Evolutionary conservation across 2,888 invertebrate species (phyloP).

Genomic region (Epirrita christyi): DNA sequence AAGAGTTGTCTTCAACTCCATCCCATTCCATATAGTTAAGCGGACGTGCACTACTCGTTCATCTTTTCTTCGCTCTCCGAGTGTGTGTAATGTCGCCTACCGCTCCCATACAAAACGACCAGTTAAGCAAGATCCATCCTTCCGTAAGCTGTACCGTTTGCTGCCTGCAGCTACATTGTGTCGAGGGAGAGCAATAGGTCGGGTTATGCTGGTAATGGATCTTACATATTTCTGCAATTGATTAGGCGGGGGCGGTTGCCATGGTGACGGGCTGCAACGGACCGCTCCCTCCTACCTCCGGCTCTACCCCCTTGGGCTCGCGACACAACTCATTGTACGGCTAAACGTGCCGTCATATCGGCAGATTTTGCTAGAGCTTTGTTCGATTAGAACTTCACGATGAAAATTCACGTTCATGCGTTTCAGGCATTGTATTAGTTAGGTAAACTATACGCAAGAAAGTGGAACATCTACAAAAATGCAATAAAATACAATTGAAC

Average conservation of each 20-base stretch:
- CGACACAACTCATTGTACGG: constrained; percentile 58
- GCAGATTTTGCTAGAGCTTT: constrained; percentile 27
- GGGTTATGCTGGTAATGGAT: constrained; percentile 59
- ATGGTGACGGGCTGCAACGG: constrained; percentile 67
- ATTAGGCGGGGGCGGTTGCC: constrained; percentile 83
- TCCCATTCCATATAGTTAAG: constrained; percentile 25
- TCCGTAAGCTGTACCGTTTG: constrained; percentile 43
- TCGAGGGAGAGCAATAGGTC: constrained; percentile 46
- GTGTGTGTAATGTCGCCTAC: constrained; percentile 60
- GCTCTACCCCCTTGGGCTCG: constrained; percentile 33
- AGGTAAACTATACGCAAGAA: too few relatives aligned
- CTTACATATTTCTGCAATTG: constrained; percentile 85
- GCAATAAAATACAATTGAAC: constrained; percentile 42
- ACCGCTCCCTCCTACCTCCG: constrained; percentile 36
- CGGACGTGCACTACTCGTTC: constrained; percentile 57
- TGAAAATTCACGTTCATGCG: background rate
- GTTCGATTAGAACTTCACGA: constrained; percentile 11
- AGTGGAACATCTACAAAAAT: constrained; percentile 32
- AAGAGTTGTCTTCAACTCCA: constrained; percentile 26
- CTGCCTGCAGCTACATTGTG: constrained; percentile 28
- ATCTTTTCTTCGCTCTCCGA: constrained; percentile 69
- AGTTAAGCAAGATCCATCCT: constrained; percentile 44
- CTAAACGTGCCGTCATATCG: constrained; percentile 47
- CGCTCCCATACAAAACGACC: constrained; percentile 60
- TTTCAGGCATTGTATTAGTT: background rate